Evolutionary conservation across 1,140 invertebrate species (phyloP).

Genomic region (Ericerus pela): DNA sequence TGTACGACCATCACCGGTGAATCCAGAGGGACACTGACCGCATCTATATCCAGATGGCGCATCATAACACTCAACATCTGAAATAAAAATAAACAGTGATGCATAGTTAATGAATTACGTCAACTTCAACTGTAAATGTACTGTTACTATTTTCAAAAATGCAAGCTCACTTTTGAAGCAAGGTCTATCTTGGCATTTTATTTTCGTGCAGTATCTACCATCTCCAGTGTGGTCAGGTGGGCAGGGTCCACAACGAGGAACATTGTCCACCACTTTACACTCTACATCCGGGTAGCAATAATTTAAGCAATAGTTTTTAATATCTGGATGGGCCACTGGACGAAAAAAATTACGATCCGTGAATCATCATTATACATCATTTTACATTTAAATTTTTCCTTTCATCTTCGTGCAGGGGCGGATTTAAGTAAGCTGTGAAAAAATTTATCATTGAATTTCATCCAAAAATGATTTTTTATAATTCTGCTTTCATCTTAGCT

Average conservation of each 20-base stretch:
- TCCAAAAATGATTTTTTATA: no score
- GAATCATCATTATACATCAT: no score
- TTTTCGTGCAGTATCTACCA: conserved; percentile 46
- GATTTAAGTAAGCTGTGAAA: no score
- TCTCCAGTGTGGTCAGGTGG: conserved; percentile 69
- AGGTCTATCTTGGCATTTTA: not conserved
- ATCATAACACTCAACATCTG: conserved; percentile 49
- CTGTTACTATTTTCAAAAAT: not conserved
- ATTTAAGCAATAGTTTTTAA: no score
- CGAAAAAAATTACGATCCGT: no score
- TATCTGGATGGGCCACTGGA: no score
- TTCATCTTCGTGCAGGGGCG: no score
- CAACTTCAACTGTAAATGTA: not conserved
- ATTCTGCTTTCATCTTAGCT: no score
- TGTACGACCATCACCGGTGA: conserved; percentile 66
- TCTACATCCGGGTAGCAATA: not conserved
- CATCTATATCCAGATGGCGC: conserved; percentile 63
- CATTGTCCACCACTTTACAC: not conserved
- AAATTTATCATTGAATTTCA: no score
- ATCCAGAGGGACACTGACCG: conserved; percentile 58
- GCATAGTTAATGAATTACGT: not conserved
- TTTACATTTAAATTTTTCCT: no score
- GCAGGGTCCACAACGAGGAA: conserved; percentile 43
- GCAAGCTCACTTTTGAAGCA: not conserved
- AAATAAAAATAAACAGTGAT: conserved; percentile 15